Percentiles rank a stretch among this genome's conserved stretches.
phyloP scores from a whole-genome alignment of 2,888 invertebrate species.

The Seladonia tumulorum region DNA sequence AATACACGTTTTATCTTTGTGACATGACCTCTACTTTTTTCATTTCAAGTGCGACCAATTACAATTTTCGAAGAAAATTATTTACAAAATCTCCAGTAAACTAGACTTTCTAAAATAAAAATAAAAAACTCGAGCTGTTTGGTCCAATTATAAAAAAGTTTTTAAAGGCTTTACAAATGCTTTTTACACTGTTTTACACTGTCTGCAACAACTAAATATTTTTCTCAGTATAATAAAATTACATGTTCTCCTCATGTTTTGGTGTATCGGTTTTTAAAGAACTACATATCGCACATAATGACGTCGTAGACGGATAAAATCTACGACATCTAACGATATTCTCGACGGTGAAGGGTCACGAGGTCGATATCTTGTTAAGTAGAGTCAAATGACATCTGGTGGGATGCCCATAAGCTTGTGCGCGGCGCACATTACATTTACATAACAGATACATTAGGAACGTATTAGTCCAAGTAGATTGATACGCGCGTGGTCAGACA shows the following conservation, averaged over 20 bases:
- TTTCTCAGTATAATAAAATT: not conserved
- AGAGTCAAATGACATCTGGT: not conserved
- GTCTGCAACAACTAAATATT: not conserved
- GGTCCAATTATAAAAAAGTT: no score
- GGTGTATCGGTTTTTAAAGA: not conserved
- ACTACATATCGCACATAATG: not conserved
- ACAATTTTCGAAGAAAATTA: no score
- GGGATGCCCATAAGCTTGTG: not conserved
- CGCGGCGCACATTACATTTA: not conserved
- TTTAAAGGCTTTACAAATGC: no score
- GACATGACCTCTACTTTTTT: no score
- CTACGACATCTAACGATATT: not conserved
- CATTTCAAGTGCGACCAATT: no score
- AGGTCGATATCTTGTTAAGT: not conserved
- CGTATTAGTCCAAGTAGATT: not conserved
- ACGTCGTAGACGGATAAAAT: not conserved
- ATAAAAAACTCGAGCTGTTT: no score
- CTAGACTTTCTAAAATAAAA: no score
- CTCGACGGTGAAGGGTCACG: not conserved
- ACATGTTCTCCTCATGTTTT: not conserved
- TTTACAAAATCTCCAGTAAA: no score
- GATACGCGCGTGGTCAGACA: not conserved
- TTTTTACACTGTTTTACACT: no score
- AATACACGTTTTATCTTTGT: no score
- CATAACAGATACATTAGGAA: conserved; percentile 1